Evolutionary conservation across 2,797 vertebrate species (phyloP), one percentile per base, ranked within the genome.

Genomic region (Sebastes cheni): DNA sequence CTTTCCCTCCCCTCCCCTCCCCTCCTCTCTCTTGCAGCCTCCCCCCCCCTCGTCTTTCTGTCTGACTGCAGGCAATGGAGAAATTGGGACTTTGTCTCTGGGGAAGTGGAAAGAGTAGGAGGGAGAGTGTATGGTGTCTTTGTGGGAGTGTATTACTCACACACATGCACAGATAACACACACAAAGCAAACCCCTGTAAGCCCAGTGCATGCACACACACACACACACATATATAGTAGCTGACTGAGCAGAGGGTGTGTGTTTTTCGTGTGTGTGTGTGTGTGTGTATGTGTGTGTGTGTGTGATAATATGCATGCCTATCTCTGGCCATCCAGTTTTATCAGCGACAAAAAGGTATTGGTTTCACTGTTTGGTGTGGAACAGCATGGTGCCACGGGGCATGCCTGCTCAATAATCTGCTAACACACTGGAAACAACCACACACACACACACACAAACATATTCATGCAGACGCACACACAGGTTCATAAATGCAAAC

Each of bases 31-130:
- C 67, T 68, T 64, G n/a, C 79, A 62, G 5, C 36, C 8, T 9
- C 13, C 6, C 18, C 23, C 23, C 32, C 65, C 66, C 18, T 39
- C 22, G 10, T 74, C 80, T 77, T 84, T 82, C 80, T 79, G 73
- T 77, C 83, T 92, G 82, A 90, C 93, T 92, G 84, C 87, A 88
- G 91, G 91, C 92, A 71, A 86, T 68, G 85, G 90, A 90, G 89
- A 91, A 92, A 93, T 92, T 90, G 91, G 88, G 87, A 93, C 91
- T 92, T 90, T 92, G 91, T 93, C 92, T 92, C 91, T 80, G 74
- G 91, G 93, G 91, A 92, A 84, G 88, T 90, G 81, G 30, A 82
- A 79, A 86, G 84, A 89, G 90, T 82, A 85, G 84, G 83, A 89
- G 88, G 87, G 89, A 91, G 76, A 88, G 91, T 84, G 79, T 71